phyloP scores from a whole-genome alignment of 2,797 vertebrate species.

The Chaetophractus vellerosus region DNA sequence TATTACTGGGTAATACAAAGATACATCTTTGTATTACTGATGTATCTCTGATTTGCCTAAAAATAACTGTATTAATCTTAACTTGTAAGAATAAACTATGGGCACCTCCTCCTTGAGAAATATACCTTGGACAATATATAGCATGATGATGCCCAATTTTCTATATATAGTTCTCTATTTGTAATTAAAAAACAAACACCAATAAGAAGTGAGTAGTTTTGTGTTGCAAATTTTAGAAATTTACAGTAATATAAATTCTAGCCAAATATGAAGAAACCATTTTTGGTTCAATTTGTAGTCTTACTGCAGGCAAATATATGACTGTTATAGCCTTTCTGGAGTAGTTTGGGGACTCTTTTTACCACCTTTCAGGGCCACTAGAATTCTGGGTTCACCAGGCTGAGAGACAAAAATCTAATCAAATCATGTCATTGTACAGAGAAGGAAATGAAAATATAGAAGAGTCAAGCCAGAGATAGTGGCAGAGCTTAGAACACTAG shows the following conservation, averaged over 20 bases:
- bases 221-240: not conserved
- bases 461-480: constrained; percentile 1
- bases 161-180: constrained; percentile 35
- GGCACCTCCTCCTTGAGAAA: not conserved
- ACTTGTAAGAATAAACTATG: not conserved
- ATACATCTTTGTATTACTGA: not conserved
- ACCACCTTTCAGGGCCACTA: not conserved
- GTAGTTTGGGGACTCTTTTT: not conserved
- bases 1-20: constrained; percentile 34
- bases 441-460: constrained; percentile 16
- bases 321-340: not conserved
- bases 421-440: not conserved
- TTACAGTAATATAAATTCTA: constrained; percentile 21
- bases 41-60: not conserved
- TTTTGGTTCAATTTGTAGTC: not conserved
- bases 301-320: not conserved
- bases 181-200: constrained; percentile 48
- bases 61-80: constrained; percentile 47
- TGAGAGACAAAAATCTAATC: constrained; percentile 23
- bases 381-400: not conserved
- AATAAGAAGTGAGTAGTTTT: constrained; percentile 9
- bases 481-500: not conserved
- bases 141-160: not conserved
- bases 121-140: not conserved
- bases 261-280: not conserved